phyloP scores from a whole-genome alignment of 1,140 invertebrate genomes.

The Leptoteleia sp. region DNA sequence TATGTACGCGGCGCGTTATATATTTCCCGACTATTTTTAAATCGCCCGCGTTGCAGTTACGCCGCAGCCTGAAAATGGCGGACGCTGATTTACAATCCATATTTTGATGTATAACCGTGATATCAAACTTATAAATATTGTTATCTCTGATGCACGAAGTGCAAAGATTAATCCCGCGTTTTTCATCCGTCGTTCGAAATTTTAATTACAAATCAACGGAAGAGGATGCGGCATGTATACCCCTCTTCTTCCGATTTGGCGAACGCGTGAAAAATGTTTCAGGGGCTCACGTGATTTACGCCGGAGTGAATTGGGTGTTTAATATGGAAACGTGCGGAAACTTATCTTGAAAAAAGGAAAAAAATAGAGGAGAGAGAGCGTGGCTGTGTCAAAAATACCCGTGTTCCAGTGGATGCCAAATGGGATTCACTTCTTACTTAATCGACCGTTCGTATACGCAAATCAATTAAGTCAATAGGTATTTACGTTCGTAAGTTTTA shows the following conservation, averaged over 20 bases:
- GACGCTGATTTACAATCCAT: conserved; percentile 57
- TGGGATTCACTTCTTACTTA: conserved; percentile 58
- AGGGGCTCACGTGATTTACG: conserved; percentile 7
- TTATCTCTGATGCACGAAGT: conserved; percentile 12
- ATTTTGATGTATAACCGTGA: conserved; percentile 53
- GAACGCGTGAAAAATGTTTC: not conserved
- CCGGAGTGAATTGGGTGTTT: conserved; percentile 34
- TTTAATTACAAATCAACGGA: conserved; percentile 25
- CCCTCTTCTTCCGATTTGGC: too few relatives aligned
- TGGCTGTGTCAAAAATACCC: conserved; percentile 47
- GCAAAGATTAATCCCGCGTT: conserved; percentile 39
- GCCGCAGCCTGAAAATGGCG: conserved; percentile 32
- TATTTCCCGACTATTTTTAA: conserved; percentile 70
- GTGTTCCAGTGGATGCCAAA: conserved; percentile 50
- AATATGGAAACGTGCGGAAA: conserved; percentile 42
- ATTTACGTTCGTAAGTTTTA: conserved; percentile 62
- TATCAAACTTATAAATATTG: conserved; percentile 49
- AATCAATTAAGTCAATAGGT: conserved; percentile 67
- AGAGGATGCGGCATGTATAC: not conserved
- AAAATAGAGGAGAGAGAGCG: conserved; percentile 56
- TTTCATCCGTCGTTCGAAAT: conserved; percentile 17
- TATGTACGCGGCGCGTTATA: conserved; percentile 57
- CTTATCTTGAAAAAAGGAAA: conserved; percentile 51
- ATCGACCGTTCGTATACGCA: conserved; percentile 61
- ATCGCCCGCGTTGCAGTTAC: conserved; percentile 63